These are phyloP conservation scores for Sminthurides aquaticus DNA, from an alignment of 2,888 invertebrate genomes.

Conservation along the genomic window DNA sequence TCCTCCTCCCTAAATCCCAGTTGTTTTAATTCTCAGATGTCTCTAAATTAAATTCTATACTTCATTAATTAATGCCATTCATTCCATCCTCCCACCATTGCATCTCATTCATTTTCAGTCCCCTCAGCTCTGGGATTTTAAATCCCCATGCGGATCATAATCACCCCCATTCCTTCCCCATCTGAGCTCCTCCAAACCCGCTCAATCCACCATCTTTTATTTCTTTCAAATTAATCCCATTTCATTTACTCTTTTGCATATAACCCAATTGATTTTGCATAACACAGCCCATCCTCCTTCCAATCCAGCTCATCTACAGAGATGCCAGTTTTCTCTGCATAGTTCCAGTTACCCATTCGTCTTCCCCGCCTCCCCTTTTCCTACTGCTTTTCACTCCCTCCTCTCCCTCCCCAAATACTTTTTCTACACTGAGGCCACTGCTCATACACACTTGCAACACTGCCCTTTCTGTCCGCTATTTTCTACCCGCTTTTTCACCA, in stretches of 20 bases:
- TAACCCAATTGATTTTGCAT: not conserved
- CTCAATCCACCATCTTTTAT: conserved; percentile 16
- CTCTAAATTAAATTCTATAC: conserved; percentile 44
- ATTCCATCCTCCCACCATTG: conserved; percentile 22
- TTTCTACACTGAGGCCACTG: no score
- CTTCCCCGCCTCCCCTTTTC: no score
- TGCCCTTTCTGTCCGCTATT: no score
- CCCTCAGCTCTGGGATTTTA: conserved; percentile 16
- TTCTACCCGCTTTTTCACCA: no score
- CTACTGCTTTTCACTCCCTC: no score
- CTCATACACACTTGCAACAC: no score
- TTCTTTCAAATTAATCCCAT: conserved; percentile 26
- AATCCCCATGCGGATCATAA: conserved; percentile 43
- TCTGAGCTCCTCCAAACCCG: not conserved
- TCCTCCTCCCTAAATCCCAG: conserved; percentile 40
- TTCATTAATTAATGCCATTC: conserved; percentile 44
- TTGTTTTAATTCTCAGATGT: conserved; percentile 42
- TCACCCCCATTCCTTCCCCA: conserved; percentile 29
- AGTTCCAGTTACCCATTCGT: no score
- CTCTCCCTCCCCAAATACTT: no score
- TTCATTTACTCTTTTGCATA: conserved; percentile 1
- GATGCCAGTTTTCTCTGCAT: no score
- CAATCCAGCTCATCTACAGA: no score
- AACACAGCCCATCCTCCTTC: no score
- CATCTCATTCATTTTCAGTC: conserved; percentile 6